Percentiles rank a stretch among this genome's conserved stretches.
Evolutionary conservation across 2,888 invertebrate species (phyloP).

Genomic region (Metopia argyrocephala): DNA sequence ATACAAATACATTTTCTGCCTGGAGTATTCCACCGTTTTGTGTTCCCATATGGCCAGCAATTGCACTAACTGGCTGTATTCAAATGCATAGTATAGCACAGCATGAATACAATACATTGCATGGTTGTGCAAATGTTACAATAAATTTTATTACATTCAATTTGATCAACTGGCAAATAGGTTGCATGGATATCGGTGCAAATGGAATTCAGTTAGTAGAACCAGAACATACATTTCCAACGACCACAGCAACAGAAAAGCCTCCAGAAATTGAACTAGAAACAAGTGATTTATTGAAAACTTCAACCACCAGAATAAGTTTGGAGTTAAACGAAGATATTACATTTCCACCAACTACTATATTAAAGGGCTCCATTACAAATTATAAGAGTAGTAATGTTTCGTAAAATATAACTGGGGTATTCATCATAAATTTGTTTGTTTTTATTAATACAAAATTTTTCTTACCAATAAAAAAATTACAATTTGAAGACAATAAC

Average conservation of each 20-base stretch:
- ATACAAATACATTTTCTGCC: constrained; percentile 56
- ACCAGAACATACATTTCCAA: constrained; percentile 40
- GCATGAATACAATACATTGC: constrained; percentile 53
- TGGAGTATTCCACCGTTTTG: constrained; percentile 63
- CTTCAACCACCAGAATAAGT: background rate
- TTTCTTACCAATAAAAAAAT: too few relatives aligned
- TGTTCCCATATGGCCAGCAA: constrained; percentile 53
- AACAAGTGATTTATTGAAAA: constrained; percentile 50
- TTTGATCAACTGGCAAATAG: constrained; percentile 53
- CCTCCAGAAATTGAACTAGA: constrained; percentile 59
- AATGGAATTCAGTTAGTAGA: constrained; percentile 56
- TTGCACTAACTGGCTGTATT: constrained; percentile 60
- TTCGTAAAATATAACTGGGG: too few relatives aligned
- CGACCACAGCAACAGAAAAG: constrained; percentile 36
- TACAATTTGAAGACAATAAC: too few relatives aligned
- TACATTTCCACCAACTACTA: background rate
- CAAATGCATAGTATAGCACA: constrained; percentile 58
- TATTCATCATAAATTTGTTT: too few relatives aligned
- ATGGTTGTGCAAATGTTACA: constrained; percentile 59
- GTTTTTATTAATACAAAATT: background rate
- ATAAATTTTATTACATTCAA: constrained; percentile 55
- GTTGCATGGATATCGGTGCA: constrained; percentile 56
- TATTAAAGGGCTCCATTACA: background rate
- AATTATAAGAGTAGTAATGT: background rate
- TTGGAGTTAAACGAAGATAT: background rate